These are phyloP conservation scores for Atta cephalotes DNA, from an alignment of 1,140 invertebrate species.

Conservation along the genomic window DNA sequence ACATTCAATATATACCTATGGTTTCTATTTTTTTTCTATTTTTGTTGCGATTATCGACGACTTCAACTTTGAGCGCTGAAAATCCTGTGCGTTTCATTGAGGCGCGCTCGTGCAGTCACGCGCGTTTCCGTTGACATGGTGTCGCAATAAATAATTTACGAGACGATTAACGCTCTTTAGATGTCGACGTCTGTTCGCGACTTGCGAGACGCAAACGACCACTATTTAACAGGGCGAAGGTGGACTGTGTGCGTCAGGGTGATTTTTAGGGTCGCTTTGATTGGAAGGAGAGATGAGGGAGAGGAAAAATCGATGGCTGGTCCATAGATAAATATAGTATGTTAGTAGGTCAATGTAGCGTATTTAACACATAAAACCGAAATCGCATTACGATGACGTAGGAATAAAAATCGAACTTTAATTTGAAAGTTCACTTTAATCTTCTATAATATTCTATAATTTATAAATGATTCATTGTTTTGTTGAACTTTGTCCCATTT, in stretches of 20 bases:
- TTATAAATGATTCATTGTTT: not conserved
- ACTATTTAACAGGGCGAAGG: not conserved
- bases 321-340: constrained; percentile 41
- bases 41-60: not conserved
- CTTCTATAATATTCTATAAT: not conserved
- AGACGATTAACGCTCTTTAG: constrained; percentile 2
- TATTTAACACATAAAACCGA: not conserved
- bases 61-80: not conserved
- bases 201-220: not conserved
- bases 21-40: not conserved
- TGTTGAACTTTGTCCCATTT: not conserved
- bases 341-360: constrained; percentile 21
- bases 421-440: not conserved
- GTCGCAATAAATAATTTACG: constrained; percentile 48
- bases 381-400: constrained; percentile 9
- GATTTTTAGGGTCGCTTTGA: constrained; percentile 24
- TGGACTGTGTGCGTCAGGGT: not conserved
- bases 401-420: not conserved
- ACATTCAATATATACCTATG: no score
- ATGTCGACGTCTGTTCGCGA: not conserved
- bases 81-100: not conserved
- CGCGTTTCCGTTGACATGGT: constrained; percentile 14
- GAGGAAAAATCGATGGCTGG: constrained; percentile 16
- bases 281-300: no score
- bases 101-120: not conserved